Percentiles rank a stretch among this genome's conserved stretches.
Evolutionary conservation across 2,888 invertebrate species (phyloP).

Genomic region (Mellilla xanthometata): DNA sequence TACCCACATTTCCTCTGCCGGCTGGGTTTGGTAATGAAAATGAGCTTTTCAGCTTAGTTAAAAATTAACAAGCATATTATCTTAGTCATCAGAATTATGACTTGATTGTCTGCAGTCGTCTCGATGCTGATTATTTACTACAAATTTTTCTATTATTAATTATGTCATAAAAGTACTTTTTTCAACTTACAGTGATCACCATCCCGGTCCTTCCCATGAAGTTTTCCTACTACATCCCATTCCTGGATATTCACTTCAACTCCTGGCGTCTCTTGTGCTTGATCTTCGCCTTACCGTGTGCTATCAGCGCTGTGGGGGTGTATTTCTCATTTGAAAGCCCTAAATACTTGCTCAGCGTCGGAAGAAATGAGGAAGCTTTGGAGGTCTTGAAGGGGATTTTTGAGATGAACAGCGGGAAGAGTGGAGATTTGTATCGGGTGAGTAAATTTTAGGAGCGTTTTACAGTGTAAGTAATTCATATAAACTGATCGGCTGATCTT

Average conservation of each 20-base stretch:
- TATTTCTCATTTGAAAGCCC: constrained; percentile 88
- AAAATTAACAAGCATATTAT: no score
- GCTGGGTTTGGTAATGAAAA: no score
- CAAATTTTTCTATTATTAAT: no score
- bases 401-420: constrained; percentile 54
- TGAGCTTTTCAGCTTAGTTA: no score
- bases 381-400: constrained; percentile 54
- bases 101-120: no score
- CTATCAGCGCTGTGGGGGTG: constrained; percentile 82
- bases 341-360: constrained; percentile 85
- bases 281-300: constrained; percentile 83
- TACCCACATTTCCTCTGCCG: no score
- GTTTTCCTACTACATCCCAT: constrained; percentile 65
- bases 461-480: no score
- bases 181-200: constrained; percentile 79
- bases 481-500: no score
- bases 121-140: no score
- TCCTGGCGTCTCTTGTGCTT: constrained; percentile 89
- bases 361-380: constrained; percentile 81
- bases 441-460: no score
- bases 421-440: constrained; percentile 51
- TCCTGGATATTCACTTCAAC: constrained; percentile 80
- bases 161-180: no score
- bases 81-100: no score
- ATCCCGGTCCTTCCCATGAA: constrained; percentile 84